A percentile compares a stretch with the other conserved stretches of the same genome.
Conservation (phyloP, 1,140 invertebrate genomes). For the Eubasilissa regina region DNA sequence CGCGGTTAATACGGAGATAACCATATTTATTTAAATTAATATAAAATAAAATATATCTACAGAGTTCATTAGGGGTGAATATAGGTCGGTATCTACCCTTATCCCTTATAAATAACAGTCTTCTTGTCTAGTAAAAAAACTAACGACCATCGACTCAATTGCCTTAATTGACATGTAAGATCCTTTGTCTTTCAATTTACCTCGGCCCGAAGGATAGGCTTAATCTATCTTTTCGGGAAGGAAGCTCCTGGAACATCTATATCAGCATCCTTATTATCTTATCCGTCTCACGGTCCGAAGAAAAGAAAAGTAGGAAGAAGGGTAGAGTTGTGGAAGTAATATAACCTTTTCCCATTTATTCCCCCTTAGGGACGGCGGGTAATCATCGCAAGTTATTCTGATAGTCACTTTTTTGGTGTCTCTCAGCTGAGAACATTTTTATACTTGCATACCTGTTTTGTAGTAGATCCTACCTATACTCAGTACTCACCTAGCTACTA, state of each 20-base stretch:
- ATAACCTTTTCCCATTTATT: constrained; percentile 60
- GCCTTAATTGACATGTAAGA: constrained; percentile 38
- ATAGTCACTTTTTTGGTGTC: constrained; percentile 58
- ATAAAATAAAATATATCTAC: no score
- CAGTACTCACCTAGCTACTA: no score
- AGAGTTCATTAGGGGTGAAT: no score
- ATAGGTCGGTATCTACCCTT: no score
- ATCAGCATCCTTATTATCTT: constrained; percentile 59
- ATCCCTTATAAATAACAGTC: no score
- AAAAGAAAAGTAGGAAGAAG: constrained; percentile 48
- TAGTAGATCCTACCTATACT: no score
- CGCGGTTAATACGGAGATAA: no score
- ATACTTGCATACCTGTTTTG: no score
- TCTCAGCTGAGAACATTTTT: constrained; percentile 28
- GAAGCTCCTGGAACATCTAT: constrained; percentile 31
- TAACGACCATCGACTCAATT: constrained; percentile 26
- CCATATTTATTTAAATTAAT: no score
- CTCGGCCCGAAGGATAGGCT: constrained; percentile 27
- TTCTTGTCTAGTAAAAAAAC: background rate
- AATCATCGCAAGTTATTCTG: constrained; percentile 60
- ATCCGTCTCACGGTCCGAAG: constrained; percentile 52
- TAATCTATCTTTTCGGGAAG: constrained; percentile 40
- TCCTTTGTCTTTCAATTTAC: constrained; percentile 48
- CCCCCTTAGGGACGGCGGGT: constrained; percentile 56
- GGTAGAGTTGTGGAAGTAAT: constrained; percentile 61